Conservation (phyloP, 2,888 invertebrate genomes). For the Brachypterus glaber region DNA sequence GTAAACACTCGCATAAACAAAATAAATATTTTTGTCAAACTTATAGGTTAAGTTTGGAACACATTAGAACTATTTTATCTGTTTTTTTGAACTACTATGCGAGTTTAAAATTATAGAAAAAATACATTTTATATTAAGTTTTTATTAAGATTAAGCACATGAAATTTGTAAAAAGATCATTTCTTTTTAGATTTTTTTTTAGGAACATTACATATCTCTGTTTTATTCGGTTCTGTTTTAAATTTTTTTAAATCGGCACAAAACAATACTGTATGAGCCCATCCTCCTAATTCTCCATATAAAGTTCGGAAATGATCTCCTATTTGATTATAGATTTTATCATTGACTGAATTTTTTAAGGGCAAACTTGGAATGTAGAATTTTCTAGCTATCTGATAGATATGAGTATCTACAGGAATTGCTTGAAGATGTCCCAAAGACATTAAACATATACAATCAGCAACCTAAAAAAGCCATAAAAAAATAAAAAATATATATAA, state of each 20-base stretch:
- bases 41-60: no score
- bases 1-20: no score
- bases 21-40: no score
- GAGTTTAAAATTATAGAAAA: no score
- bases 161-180: no score
- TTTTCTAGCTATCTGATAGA: conserved; percentile 79
- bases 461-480: conserved; percentile 55
- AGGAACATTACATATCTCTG: neutral
- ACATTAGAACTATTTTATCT: no score
- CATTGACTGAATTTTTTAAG: conserved; percentile 67
- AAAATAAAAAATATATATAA: conserved; percentile 7
- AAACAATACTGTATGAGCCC: conserved; percentile 87
- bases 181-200: conserved; percentile 16
- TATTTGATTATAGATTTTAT: conserved; percentile 77
- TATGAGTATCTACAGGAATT: conserved; percentile 93
- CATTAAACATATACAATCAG: conserved; percentile 97
- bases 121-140: no score
- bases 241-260: conserved; percentile 72
- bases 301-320: conserved; percentile 67
- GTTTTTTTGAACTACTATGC: no score
- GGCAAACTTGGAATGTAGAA: conserved; percentile 70
- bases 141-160: no score
- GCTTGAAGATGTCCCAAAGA: conserved; percentile 80
- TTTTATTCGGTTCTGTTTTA: conserved; percentile 35
- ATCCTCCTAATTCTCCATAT: conserved; percentile 83